These are phyloP conservation scores for Mamestra brassicae DNA, from an alignment of 2,888 invertebrate species.

Conservation along the genomic window DNA sequence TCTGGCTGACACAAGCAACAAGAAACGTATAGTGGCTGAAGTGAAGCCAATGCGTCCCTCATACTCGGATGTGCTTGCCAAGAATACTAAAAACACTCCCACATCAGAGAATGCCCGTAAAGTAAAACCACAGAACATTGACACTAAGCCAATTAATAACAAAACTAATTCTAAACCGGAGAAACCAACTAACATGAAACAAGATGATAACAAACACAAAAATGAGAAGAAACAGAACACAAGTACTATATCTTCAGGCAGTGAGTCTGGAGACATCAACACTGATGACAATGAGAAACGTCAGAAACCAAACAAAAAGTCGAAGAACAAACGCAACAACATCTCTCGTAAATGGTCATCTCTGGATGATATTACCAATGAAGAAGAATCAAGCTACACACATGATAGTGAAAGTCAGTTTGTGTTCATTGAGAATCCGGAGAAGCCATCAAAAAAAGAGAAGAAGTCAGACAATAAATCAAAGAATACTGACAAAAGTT, in stretches of 20 bases:
- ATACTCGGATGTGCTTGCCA: slow-evolving; percentile 96
- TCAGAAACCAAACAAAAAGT: slow-evolving; percentile 82
- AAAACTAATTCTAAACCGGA: slow-evolving; percentile 84
- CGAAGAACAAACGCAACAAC: slow-evolving; percentile 86
- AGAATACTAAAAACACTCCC: slow-evolving; percentile 90
- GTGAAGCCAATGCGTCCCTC: slow-evolving; percentile 97
- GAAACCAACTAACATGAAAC: slow-evolving; percentile 75
- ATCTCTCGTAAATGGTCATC: slow-evolving; percentile 92
- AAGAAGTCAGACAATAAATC: slow-evolving; percentile 80
- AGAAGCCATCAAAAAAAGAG: slow-evolving; percentile 84
- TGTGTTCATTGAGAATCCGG: slow-evolving; percentile 86
- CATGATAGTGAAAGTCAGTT: slow-evolving; percentile 85
- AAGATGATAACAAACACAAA: slow-evolving; percentile 83
- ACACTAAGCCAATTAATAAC: slow-evolving; percentile 80
- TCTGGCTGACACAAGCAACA: slow-evolving; percentile 89
- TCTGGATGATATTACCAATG: slow-evolving; percentile 88
- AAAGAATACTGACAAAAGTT: slow-evolving; percentile 77
- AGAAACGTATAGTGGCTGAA: slow-evolving; percentile 95
- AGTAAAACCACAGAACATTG: slow-evolving; percentile 84
- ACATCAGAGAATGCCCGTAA: slow-evolving; percentile 87
- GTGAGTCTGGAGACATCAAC: slow-evolving; percentile 88
- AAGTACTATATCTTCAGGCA: slow-evolving; percentile 86
- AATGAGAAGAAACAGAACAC: slow-evolving; percentile 82
- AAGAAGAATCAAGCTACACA: slow-evolving; percentile 80
- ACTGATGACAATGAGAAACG: slow-evolving; percentile 85